Evolutionary conservation across 2,797 vertebrate genomes (phyloP), one percentile per base, ranked within the genome.

Genomic region (Anguilla anguilla): DNA sequence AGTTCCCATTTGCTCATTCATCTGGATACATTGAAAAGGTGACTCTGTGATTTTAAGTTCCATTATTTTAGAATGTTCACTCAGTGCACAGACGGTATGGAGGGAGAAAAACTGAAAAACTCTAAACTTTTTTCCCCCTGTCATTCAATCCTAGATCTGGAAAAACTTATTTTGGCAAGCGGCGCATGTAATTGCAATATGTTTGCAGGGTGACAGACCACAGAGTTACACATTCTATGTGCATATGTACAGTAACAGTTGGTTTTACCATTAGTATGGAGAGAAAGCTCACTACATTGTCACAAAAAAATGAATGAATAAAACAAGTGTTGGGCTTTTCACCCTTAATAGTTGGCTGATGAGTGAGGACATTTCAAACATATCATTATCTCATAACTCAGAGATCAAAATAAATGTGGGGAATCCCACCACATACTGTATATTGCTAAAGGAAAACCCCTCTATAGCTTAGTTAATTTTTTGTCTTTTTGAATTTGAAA

Each of bases 381-480:
- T 86, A 53, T 79, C 25, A 72, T 67, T 46, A 90, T 91, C 92
- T 93, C 87, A 94, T 89, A 87, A 67, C 88, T 88, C 90, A 87
- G 84, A 92, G 94, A 94, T 95, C 94, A 93, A 94, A 94, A 93
- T 92, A 92, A 93, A 92, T 19, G 90, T 90, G 85, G 92, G 94
- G 91, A 90, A 95, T 92, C 94, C 94, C 94, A 93, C 46, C 85
- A 53, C n/a, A 61, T 43, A 51, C 55, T 35, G 6, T 13, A 64
- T 72, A 61, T 74, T 31, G 49, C 67, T 79, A 49, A 15, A 88
- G 46, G 35, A 79, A 22, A 57, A 55, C 11, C 49, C 67, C 39
- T 51, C 74, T 28, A 51, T 39, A 77, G 55, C 81, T 86, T 53
- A 55, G 67, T 35, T 22, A 19, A 57, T 87, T 83, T 51, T 55